These are phyloP conservation scores for Chaetodon trifascialis DNA, from an alignment of 2,113 vertebrate genomes.

Conservation along the genomic window DNA sequence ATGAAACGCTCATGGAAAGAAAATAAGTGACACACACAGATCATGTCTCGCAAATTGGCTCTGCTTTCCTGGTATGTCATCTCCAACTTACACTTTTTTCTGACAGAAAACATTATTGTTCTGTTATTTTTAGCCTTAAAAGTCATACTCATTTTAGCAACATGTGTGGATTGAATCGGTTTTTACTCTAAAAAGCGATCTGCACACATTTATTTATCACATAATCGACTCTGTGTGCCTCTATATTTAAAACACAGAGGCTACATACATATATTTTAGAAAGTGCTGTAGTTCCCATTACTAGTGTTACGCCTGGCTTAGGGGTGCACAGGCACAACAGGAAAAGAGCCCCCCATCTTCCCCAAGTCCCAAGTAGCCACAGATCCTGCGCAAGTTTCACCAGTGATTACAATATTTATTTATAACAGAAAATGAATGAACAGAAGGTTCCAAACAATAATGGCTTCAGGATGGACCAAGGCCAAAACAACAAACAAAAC, in stretches of 20 bases:
- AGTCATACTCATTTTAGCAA: too few relatives aligned
- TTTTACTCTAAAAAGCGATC: neutral
- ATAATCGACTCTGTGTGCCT: neutral
- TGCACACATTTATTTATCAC: too few relatives aligned
- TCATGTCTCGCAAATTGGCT: neutral
- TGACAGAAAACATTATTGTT: neutral
- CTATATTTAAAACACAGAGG: neutral
- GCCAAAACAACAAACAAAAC: too few relatives aligned
- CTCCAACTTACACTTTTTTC: neutral
- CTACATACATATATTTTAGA: neutral
- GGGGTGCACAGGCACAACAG: too few relatives aligned
- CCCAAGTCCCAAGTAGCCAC: too few relatives aligned
- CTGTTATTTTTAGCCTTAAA: neutral
- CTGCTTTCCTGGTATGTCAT: neutral
- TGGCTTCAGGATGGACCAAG: too few relatives aligned
- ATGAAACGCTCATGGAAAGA: neutral
- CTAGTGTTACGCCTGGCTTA: too few relatives aligned
- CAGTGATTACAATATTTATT: too few relatives aligned
- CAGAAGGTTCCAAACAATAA: too few relatives aligned
- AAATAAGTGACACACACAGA: neutral
- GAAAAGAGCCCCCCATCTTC: too few relatives aligned
- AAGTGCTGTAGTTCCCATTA: neutral
- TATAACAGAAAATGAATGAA: too few relatives aligned
- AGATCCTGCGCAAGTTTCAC: too few relatives aligned
- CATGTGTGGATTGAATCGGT: neutral